Evolutionary conservation across 2,113 vertebrate genomes (phyloP).

Genomic region (Tragelaphus imberbis): DNA sequence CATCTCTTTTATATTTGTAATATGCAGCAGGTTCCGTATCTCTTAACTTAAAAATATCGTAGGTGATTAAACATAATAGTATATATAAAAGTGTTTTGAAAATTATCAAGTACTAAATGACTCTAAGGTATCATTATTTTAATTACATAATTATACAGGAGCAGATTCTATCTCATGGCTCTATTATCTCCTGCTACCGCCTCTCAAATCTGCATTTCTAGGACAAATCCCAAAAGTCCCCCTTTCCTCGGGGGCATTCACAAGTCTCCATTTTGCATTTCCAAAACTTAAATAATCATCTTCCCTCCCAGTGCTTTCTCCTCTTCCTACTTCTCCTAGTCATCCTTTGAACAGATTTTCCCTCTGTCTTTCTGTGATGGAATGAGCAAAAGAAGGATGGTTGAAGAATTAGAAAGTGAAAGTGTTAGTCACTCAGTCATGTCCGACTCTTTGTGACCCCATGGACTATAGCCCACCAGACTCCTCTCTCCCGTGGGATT

Average conservation of each 20-base stretch:
- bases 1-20: not conserved
- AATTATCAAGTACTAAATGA: conserved; percentile 39
- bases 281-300: not conserved
- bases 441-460: not conserved
- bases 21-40: not conserved
- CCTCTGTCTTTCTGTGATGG: not conserved
- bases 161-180: not conserved
- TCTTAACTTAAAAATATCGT: conserved; percentile 46
- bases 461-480: not conserved
- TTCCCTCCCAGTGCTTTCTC: not conserved
- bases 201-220: conserved; percentile 21
- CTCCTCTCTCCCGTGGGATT: not conserved
- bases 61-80: conserved; percentile 52
- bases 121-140: conserved; percentile 64
- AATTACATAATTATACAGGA: conserved; percentile 58
- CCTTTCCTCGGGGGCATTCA: not conserved
- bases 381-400: not conserved
- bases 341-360: not conserved
- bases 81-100: conserved; percentile 48
- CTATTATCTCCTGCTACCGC: not conserved
- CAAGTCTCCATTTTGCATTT: not conserved
- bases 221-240: not conserved
- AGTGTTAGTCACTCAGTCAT: not conserved
- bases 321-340: not conserved
- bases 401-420: not conserved